These are phyloP conservation scores for Drosophila bocqueti DNA, from an alignment of 1,140 invertebrate genomes.

Conservation along the genomic window DNA sequence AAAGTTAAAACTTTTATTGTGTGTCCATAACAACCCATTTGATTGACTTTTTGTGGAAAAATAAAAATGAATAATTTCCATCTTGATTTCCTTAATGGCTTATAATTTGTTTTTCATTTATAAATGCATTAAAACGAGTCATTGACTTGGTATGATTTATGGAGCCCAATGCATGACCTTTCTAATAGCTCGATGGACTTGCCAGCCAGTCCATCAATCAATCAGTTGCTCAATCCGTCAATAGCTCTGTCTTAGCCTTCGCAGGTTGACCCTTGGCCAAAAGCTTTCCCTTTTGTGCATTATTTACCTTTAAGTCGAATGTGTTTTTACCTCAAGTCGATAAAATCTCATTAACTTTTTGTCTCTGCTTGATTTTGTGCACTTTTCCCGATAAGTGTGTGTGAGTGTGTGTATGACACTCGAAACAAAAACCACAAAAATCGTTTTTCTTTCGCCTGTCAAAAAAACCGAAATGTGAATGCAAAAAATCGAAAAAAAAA, in stretches of 20 bases:
- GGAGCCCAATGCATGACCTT: slow-evolving; percentile 25
- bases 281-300: slow-evolving; percentile 52
- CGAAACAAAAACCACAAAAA: slow-evolving; percentile 60
- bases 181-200: slow-evolving; percentile 32
- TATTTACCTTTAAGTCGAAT: slow-evolving; percentile 33
- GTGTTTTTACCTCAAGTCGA: slow-evolving; percentile 26
- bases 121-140: slow-evolving; percentile 10
- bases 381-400: slow-evolving; percentile 41
- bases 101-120: slow-evolving; percentile 20
- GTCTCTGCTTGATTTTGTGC: slow-evolving; percentile 53
- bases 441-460: slow-evolving; percentile 51
- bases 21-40: not conserved
- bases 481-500: slow-evolving; percentile 39
- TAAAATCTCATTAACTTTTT: slow-evolving; percentile 72
- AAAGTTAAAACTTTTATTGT: not conserved
- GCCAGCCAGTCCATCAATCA: slow-evolving; percentile 32
- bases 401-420: slow-evolving; percentile 42
- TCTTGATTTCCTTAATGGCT: not conserved
- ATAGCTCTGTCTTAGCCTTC: slow-evolving; percentile 32
- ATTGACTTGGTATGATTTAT: slow-evolving; percentile 2
- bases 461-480: slow-evolving; percentile 44
- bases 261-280: slow-evolving; percentile 39
- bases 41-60: not conserved
- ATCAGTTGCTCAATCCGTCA: slow-evolving; percentile 34
- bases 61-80: not conserved